Evolutionary conservation across 2,797 vertebrate species (phyloP).

Genomic region (Orientallactaga sibirica): DNA sequence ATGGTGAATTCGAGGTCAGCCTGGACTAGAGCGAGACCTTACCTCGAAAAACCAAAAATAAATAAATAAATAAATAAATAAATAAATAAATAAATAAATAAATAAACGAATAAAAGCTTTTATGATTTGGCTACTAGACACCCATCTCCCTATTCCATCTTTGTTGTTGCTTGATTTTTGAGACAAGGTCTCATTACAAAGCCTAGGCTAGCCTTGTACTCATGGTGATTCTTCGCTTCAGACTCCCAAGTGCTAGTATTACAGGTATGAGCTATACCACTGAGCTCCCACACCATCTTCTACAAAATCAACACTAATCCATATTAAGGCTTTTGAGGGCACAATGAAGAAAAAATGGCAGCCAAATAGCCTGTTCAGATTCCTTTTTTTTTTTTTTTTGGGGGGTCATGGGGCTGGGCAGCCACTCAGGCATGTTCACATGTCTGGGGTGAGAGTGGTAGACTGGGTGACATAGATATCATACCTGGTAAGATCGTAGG

Average conservation of each 20-base stretch:
- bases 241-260: background rate
- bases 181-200: background rate
- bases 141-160: background rate
- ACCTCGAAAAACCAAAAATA: too few species aligned
- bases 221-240: background rate
- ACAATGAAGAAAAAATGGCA: slow-evolving; percentile 17
- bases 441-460: too few species aligned
- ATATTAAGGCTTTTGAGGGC: background rate
- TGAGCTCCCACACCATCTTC: background rate
- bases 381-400: background rate
- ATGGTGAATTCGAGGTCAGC: too few species aligned
- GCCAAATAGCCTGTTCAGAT: background rate
- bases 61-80: too few species aligned
- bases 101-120: background rate
- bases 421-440: too few species aligned
- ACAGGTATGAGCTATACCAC: background rate
- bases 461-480: too few species aligned
- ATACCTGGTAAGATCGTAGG: too few species aligned
- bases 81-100: too few species aligned
- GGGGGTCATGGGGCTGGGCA: background rate
- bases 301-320: slow-evolving; percentile 49
- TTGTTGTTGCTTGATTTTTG: background rate
- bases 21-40: too few species aligned
- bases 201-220: background rate
- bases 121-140: background rate